These are phyloP conservation scores for Meriones psammophilus DNA, from an alignment of 2,797 vertebrate genomes.

Conservation along the genomic window DNA sequence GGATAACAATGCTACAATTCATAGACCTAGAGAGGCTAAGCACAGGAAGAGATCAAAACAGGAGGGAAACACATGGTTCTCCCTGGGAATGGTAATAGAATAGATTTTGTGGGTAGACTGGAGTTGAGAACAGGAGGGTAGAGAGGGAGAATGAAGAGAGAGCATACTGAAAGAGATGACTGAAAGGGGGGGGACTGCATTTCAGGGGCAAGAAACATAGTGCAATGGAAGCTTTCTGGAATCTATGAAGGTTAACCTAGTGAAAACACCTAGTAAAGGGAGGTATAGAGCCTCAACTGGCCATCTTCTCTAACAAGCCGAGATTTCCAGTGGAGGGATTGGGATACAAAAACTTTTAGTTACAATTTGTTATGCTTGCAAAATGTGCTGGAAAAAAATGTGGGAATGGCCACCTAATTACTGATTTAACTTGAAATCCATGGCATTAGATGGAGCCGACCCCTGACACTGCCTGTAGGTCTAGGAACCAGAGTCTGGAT, in stretches of 20 bases:
- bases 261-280: background rate
- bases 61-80: no score
- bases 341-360: no score
- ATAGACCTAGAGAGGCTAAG: background rate
- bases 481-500: no score
- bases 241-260: background rate
- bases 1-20: background rate
- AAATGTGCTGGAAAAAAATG: no score
- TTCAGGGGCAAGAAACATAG: background rate
- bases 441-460: no score
- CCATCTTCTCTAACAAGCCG: no score
- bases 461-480: no score
- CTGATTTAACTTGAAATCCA: no score
- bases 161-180: background rate
- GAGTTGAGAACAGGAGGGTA: background rate
- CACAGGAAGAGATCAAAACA: no score
- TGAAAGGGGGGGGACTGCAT: background rate
- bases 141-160: background rate
- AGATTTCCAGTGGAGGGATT: no score
- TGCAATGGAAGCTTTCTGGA: background rate
- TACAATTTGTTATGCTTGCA: no score
- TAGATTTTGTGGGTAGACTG: background rate
- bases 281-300: background rate
- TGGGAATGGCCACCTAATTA: no score
- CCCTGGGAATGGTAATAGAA: background rate